Evolutionary conservation across 2,797 vertebrate species (phyloP).

Genomic region (Dipus sagitta): DNA sequence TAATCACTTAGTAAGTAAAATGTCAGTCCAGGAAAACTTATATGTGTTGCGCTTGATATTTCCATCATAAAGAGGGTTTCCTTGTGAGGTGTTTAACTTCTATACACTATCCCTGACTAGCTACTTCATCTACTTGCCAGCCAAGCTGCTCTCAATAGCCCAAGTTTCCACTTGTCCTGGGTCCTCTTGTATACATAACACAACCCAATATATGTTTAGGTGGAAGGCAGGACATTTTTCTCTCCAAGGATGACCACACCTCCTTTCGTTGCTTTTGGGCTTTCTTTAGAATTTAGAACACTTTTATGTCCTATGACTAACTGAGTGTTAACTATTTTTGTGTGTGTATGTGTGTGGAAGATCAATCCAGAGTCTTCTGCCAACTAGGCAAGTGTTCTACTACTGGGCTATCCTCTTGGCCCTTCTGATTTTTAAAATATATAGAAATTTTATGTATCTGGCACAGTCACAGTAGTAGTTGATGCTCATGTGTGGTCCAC

Average conservation of each 20-base stretch:
- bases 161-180: background rate
- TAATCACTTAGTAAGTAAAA: background rate
- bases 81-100: background rate
- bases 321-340: background rate
- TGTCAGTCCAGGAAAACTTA: background rate
- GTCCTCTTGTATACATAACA: background rate
- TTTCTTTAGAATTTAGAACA: conserved; percentile 17
- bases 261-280: background rate
- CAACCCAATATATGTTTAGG: background rate
- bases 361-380: background rate
- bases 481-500: background rate
- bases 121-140: background rate
- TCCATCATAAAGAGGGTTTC: background rate
- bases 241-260: background rate
- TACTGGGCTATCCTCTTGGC: background rate
- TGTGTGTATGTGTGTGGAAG: background rate
- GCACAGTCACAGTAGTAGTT: background rate
- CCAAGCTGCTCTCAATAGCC: background rate
- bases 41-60: background rate
- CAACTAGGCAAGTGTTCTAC: background rate
- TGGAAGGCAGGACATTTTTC: background rate
- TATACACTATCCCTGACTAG: background rate
- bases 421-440: background rate
- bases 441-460: background rate
- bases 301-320: background rate